phyloP scores from a whole-genome alignment of 2,113 vertebrate species.

The Ardeotis arabs region DNA sequence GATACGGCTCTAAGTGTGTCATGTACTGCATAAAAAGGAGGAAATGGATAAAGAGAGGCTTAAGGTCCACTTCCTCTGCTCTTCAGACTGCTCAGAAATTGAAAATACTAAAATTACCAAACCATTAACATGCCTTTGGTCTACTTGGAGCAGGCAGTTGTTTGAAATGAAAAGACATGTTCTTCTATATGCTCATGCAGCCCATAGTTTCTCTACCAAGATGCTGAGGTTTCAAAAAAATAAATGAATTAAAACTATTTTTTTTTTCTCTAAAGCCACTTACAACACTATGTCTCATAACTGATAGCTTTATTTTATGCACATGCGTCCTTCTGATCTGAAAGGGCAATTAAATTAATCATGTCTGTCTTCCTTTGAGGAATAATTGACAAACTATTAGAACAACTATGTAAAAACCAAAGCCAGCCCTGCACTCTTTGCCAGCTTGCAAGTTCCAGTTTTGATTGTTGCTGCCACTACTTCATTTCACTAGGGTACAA shows the following conservation, averaged over 20 bases:
- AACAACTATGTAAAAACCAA: neutral
- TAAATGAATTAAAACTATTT: fast-evolving
- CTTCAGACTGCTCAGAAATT: neutral
- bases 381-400: neutral
- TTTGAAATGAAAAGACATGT: neutral
- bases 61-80: neutral
- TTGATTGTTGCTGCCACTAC: neutral
- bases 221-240: neutral
- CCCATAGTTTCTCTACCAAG: neutral
- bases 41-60: neutral
- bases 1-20: neutral
- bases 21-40: neutral
- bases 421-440: neutral
- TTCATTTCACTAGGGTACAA: neutral
- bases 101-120: neutral
- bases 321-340: neutral
- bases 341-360: neutral
- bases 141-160: neutral
- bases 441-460: neutral
- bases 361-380: neutral
- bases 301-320: neutral
- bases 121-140: neutral
- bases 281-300: neutral
- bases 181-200: neutral
- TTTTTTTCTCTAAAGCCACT: neutral